Evolutionary conservation across 2,113 vertebrate genomes (phyloP), one percentile per base, ranked within the genome.

Genomic region (Octodon degus): DNA sequence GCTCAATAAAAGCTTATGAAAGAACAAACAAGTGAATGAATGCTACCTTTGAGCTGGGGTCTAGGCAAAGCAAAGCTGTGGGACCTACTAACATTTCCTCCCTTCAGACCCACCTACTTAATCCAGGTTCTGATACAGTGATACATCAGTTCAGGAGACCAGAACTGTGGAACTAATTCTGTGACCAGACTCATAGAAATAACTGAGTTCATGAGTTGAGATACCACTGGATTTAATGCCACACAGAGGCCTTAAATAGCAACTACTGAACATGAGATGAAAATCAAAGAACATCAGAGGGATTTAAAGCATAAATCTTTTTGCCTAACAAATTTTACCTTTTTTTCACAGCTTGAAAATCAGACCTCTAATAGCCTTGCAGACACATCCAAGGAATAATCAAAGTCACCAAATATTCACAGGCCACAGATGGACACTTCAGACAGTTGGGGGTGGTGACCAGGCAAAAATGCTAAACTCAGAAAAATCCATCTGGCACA

Each of bases 261-360:
- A 87, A 81, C 91, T 63, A 63, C 40, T 43, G 62, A 34, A 24
- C 84, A 27, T 13, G 77, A 90, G 81, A 95, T 85, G 95, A 94
- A 92, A 96, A 96, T 53, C 27, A 37, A 84, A 93, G 60, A 86
- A 67, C 10, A 34, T 88, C 76, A 84, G 79, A 50, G 9, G 50
- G 89, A 92, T 86, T 95, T 92, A 96, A 96, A 97, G 86, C 62
- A 77, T 95, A 96, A 83, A 70, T n/a, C 34, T 47, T 97, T 94
- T 82, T 85, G 77, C 20, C 62, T 83, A 87, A 92, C 77, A 90
- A 96, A 72, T 83, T 96, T 82, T 37, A 58, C 63, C 81, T 89
- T 92, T 93, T 93, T 80, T 92, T 76, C 85, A 91, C 86, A 96
- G 58, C n/a, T 81, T 95, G 82, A 96, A 93, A 93, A 95, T 87